Base-by-base conservation (phyloP, 2,888 invertebrate species). In the Diloba caeruleocephala region DNA sequence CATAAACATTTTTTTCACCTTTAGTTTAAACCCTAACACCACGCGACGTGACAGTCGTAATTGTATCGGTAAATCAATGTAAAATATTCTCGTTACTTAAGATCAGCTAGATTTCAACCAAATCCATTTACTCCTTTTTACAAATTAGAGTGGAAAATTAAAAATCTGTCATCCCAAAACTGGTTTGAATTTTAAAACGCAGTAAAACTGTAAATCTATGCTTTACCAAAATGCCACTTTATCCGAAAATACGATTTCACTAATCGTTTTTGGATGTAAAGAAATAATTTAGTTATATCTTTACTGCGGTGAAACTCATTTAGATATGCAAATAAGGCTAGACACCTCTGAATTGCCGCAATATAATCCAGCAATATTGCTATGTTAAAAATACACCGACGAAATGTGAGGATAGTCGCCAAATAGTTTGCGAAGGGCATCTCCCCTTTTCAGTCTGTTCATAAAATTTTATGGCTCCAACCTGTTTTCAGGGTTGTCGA, bases 391-490 rank as follows among this genome's bases (percentile, higher is more conserved):
- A 55, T 49, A 60, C 31, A 36, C 38, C 32, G 6, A 46, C 23
- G 41, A 57, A 49, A 42, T 45, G 33, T 44, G 17, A 23, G 45
- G 31, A 44, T 54, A 48, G 52, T 33, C 39, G 14, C 50, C 39
- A 61, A 69, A 69, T 70, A 66, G 58, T 62, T 57, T 31, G 46
- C 26, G 29, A 44, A 64, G 46, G 26, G 34, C 21, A 34, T 23
- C 31, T 39, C 12, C 23, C 29, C 39, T 51, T 38, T 55, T 41
- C 37, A 38, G 29, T 32, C 25, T 48, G 41, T 57, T 57, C 62
- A 63, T 69, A 69, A 70, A 70, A 66, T 63, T 60, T 58, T 31
- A 66, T 59, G 42, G 48, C 25, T 19, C 29, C 28, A 5, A 12
- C 39, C 36, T 45, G 42, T 34, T 33, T 17, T 17, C 58, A 71